phyloP scores from a whole-genome alignment of 2,113 vertebrate species.

The Thunnus maccoyii region DNA sequence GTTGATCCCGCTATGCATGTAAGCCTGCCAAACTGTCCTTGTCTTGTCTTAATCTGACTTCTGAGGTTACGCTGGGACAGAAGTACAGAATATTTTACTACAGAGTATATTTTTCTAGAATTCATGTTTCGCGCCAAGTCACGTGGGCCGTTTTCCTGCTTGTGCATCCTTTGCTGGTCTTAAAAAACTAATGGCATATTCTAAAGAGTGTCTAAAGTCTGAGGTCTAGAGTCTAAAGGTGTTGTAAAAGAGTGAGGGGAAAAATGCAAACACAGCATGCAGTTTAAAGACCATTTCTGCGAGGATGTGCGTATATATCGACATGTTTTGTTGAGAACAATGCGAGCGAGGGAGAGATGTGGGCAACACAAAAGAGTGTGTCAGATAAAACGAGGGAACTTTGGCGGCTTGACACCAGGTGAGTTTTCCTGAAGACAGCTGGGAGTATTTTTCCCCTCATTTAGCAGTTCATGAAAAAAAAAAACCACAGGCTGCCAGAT shows the following conservation, averaged over 20 bases:
- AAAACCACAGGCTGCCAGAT: conserved; percentile 77
- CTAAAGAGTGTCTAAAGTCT: background rate
- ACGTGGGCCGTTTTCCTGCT: conserved; percentile 20
- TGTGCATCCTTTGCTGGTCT: background rate
- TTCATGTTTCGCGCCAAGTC: conserved; percentile 22
- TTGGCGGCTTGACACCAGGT: conserved; percentile 63
- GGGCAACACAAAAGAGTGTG: conserved; percentile 20
- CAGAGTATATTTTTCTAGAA: background rate
- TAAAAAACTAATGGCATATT: conserved; percentile 7
- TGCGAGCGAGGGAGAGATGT: conserved; percentile 14
- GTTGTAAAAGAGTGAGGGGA: background rate
- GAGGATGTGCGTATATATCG: background rate
- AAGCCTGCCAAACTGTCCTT: conserved; percentile 53
- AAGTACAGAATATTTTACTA: conserved; percentile 26
- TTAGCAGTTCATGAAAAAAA: conserved; percentile 76
- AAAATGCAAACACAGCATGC: conserved; percentile 31
- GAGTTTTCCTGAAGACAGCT: conserved; percentile 72
- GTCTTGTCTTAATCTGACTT: conserved; percentile 63
- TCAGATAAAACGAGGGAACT: conserved; percentile 39
- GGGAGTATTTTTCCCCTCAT: conserved; percentile 80
- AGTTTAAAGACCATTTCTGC: background rate
- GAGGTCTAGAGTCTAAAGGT: background rate
- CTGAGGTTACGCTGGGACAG: conserved; percentile 45
- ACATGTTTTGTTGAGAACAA: conserved; percentile 18
- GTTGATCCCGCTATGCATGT: conserved; percentile 36